Base-by-base conservation (phyloP, 2,113 vertebrate genomes). In the Pitta sordida region DNA sequence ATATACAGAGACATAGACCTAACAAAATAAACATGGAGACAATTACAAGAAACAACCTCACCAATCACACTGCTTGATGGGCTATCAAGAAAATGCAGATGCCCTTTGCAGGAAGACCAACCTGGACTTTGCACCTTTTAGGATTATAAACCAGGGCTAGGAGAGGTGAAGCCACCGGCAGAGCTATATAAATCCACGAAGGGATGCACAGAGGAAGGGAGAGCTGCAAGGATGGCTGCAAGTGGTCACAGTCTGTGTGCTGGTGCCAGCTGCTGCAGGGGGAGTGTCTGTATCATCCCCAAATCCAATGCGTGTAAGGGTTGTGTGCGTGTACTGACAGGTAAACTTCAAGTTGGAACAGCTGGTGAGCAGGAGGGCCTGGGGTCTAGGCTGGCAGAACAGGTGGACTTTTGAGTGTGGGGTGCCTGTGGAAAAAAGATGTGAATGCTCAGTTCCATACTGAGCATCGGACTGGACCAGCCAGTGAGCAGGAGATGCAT, bases 261-360 rank as follows among this genome's bases (percentile, higher is more conserved):
- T 43, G 5, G 18, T 59, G 22, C 26, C 2, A 11, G n/a, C 56
- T 80, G 51, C 73, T 51, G 20, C 0, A 2, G 22, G 3, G 3
- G 3, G 2, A 39, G 15, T 15, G 6, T 11, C 60, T 52, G 17
- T 6, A n/a, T 32, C 36, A 19, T 56, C 26, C 27, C 7, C 16
- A 88, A 34, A 79, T 13, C 3, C 36, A 30, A 16, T 16, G 10
- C 39, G 23, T 1, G 0, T 16, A 8, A 3, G 11, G n/a, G 11
- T 12, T 76, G 24, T 9, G 8, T 5, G 1, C 17, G 2, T 27
- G 8, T 36, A 39, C n/a, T 81, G 43, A 59, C 2, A 29, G 15
- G 8, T 17, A 68, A 85, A 93, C 24, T 52, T 71, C 36, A 79
- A 44, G 52, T 14, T 1, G 2, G 27, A 76, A 13, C 34, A 88